phyloP scores from a whole-genome alignment of 2,888 invertebrate species.

The Euproctis similis region DNA sequence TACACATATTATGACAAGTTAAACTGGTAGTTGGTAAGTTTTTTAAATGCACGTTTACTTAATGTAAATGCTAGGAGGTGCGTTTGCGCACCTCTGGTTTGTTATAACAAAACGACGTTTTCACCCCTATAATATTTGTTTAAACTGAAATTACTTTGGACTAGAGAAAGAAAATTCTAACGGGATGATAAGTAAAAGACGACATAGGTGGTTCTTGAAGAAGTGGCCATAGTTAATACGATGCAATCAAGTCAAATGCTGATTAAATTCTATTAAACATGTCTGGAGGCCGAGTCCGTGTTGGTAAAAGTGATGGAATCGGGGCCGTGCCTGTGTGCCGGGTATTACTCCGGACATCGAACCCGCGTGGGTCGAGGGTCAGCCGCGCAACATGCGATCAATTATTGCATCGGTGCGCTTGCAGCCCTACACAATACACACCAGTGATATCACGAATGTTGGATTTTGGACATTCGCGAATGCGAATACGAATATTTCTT shows the following conservation, averaged over 20 bases:
- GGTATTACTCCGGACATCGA: constrained; percentile 51
- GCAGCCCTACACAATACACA: constrained; percentile 22
- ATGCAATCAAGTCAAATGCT: constrained; percentile 27
- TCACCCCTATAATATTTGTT: constrained; percentile 1
- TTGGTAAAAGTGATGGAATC: constrained; percentile 33
- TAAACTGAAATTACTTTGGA: background rate
- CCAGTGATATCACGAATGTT: too few relatives aligned
- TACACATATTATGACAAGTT: constrained; percentile 46
- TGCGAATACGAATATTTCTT: too few relatives aligned
- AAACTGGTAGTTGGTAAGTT: constrained; percentile 30
- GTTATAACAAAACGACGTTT: constrained; percentile 33
- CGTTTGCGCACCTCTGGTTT: constrained; percentile 26
- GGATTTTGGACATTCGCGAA: too few relatives aligned
- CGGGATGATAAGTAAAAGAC: too few relatives aligned
- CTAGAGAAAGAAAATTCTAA: too few relatives aligned
- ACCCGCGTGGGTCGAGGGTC: constrained; percentile 73
- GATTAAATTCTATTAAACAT: constrained; percentile 38
- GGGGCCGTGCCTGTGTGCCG: constrained; percentile 28
- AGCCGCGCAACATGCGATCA: constrained; percentile 66
- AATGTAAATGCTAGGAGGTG: constrained; percentile 53
- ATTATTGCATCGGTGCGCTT: constrained; percentile 45
- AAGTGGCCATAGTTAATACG: constrained; percentile 40
- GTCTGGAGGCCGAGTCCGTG: constrained; percentile 47
- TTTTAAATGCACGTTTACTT: constrained; percentile 42
- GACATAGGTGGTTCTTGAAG: constrained; percentile 8